Conservation (phyloP, 1,140 invertebrate species). For the Caenorhabditis tropicalis region DNA sequence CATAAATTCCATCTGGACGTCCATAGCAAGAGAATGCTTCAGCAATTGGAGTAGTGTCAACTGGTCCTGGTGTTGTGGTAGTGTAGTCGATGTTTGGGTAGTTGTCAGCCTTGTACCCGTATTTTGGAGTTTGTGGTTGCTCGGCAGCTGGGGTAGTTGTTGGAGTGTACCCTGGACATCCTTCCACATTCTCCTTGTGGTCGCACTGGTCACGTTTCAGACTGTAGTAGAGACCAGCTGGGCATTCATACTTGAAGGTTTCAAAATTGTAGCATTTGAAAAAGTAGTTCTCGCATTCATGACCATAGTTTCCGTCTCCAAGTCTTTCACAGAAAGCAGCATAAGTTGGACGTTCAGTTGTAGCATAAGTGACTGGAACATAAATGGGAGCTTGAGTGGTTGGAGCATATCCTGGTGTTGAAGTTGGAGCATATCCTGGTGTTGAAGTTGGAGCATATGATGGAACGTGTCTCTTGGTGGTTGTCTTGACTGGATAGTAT, state of each 20-base stretch:
- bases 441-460: background rate
- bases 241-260: background rate
- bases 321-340: constrained; percentile 15
- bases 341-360: background rate
- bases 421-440: background rate
- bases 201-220: background rate
- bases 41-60: background rate
- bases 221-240: background rate
- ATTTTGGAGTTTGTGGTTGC: background rate
- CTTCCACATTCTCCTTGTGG: constrained; percentile 9
- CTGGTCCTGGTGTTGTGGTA: constrained; percentile 5
- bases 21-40: background rate
- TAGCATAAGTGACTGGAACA: too few species aligned
- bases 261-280: background rate
- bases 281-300: background rate
- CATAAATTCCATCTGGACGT: constrained; percentile 25
- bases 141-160: background rate
- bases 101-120: background rate
- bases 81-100: constrained; percentile 34
- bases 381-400: too few species aligned
- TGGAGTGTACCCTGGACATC: constrained; percentile 12
- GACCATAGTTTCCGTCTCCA: background rate
- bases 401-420: too few species aligned
- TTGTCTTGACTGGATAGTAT: background rate
- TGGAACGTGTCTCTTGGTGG: background rate